Percentiles rank a stretch among this genome's conserved stretches.
Evolutionary conservation across 2,113 vertebrate species (phyloP).

Genomic region (Oncorhynchus nerka): DNA sequence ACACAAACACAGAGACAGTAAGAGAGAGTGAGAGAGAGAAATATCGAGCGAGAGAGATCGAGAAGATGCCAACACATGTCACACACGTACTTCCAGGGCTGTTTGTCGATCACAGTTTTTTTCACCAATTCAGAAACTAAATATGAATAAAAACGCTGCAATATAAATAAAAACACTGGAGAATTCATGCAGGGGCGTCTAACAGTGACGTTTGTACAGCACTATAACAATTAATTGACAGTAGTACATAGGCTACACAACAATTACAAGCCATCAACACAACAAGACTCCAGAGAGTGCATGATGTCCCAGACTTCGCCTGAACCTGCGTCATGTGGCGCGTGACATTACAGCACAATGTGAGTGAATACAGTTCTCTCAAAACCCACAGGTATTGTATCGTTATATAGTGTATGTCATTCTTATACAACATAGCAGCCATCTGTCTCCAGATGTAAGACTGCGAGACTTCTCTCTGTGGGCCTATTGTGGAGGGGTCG

Average conservation of each 20-base stretch:
- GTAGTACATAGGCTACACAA: not conserved
- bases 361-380: not conserved
- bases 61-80: not conserved
- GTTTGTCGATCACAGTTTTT: not conserved
- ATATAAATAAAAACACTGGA: not conserved
- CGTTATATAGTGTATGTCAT: slow-evolving; percentile 30
- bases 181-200: too few species aligned
- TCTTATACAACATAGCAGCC: slow-evolving; percentile 44
- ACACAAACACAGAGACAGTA: not conserved
- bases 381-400: not conserved
- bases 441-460: slow-evolving; percentile 40
- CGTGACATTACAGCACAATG: not conserved
- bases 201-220: not conserved
- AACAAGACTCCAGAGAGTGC: too few species aligned
- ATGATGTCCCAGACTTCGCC: too few species aligned
- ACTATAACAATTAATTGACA: slow-evolving; percentile 26
- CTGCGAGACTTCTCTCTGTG: not conserved
- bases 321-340: too few species aligned
- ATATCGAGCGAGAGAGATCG: too few species aligned
- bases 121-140: not conserved
- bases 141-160: not conserved
- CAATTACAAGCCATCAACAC: too few species aligned
- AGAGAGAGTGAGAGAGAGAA: too few species aligned
- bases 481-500: not conserved
- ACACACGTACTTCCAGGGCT: not conserved